Base-by-base conservation (phyloP, 2,888 invertebrate species). In the Aethes cnicana region DNA sequence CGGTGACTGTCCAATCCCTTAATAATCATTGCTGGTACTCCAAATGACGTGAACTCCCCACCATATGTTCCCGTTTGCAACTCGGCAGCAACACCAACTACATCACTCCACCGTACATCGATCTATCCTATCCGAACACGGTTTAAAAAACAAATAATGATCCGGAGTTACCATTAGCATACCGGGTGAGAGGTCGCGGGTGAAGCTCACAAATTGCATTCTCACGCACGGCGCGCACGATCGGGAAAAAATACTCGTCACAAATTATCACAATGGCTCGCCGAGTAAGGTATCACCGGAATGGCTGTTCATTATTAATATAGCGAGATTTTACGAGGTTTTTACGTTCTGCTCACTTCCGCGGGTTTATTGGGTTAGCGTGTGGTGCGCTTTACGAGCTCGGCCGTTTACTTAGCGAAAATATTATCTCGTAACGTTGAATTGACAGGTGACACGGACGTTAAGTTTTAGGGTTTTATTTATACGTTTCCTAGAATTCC, bases 171-270 rank as follows among this genome's bases (percentile, higher is more conserved):
- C 37, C 32, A 52, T 46, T 82, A 83, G 79, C 84, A 83, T 81
- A 82, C 76, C 21, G 65, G 77, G 78, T 72, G 61, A 65, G 59
- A 66, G 77, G 82, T 79, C 81, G 64, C 64, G 62, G 59, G 59
- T 63, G 64, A 62, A 61, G 63, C 58, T 55, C 64, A 80, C 84
- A 83, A 84, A 84, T 84, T 79, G 78, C 77, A 69, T 68, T 75
- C 77, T 79, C 84, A 77, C 77, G 78, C 72, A 58, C 61, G 56
- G 72, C 69, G 72, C 74, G 66, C 71, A 43, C 53, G 46, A 48
- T 47, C 55, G 16, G 30, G 33, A 30, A 44, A 49, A 46, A 52
- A 36, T 26, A 32, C 16, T 14, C 14, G 5, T 21, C 47, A 41
- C 48, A 48, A 41, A 48, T 48, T 48, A 46, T 46, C 35, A 41